Base-by-base conservation (phyloP, 2,113 vertebrate species). In the Burhinus oedicnemus region DNA sequence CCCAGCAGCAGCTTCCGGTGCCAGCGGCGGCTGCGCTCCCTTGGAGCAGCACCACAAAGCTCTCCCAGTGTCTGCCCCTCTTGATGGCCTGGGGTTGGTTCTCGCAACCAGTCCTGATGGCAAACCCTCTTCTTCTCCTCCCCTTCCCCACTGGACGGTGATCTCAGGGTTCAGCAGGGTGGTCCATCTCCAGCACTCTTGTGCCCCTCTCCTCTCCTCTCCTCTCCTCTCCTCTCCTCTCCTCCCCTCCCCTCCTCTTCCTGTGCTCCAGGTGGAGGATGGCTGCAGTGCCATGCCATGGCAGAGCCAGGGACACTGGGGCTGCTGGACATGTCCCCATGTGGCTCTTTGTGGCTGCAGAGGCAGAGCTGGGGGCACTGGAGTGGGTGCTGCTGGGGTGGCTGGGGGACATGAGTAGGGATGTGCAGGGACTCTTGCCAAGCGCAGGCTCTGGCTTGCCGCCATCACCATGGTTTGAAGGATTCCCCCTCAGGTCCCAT, bases 241-340 rank as follows among this genome's bases (percentile, higher is more conserved):
- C 51, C 51, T 52, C 47, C 18, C 21, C 54, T 52, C 47, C 18
- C 52, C 18, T 22, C 79, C 69, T 4, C 25, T 70, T 58, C 26
- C 40, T 20, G 25, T 71, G 74, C 58, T 77, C 32, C 52, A 54
- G 38, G 12, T 6, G 54, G 58, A 89, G 47, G 21, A 58, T 47
- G 62, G 71, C 69, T 65, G 61, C 45, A 9, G 66, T 18, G 11
- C 47, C 13, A 26, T 42, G 32, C 65, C 27, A 18, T 36, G 62
- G 72, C 74, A 84, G 79, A 84, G 68, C 44, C 5, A 0, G 52
- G 36, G 20, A 27, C 34, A 69, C 32, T 1, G 1, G 45, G 29
- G 60, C n/a, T 51, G 55, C 49, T 0, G 1, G 62, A 12, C n/a
- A 25, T 1, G 0, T 47, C 71, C 45, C 68, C 5, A 0, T 3